Evolutionary conservation across 2,888 invertebrate species (phyloP).

Genomic region (Busseola fusca): DNA sequence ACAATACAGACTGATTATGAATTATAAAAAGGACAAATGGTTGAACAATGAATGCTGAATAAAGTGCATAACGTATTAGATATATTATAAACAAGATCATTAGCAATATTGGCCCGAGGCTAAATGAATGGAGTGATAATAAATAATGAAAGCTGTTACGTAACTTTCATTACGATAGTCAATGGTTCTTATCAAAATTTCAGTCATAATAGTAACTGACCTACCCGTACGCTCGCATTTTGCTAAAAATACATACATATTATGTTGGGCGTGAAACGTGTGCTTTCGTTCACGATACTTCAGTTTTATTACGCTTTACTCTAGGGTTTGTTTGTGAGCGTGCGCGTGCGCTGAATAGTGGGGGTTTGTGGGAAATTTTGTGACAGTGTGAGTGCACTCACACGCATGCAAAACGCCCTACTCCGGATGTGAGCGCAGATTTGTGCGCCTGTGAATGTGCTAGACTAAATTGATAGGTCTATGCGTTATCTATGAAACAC

Average conservation of each 20-base stretch:
- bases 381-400: slow-evolving; percentile 73
- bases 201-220: slow-evolving; percentile 86
- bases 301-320: slow-evolving; percentile 73
- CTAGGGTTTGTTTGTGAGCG: slow-evolving; percentile 66
- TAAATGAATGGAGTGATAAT: slow-evolving; percentile 61
- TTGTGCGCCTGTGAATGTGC: slow-evolving; percentile 83
- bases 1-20: too few species aligned
- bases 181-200: slow-evolving; percentile 74
- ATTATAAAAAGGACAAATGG: not conserved
- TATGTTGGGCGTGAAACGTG: slow-evolving; percentile 72
- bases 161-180: slow-evolving; percentile 64
- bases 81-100: not conserved
- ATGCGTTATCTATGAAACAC: slow-evolving; percentile 75
- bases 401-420: slow-evolving; percentile 76
- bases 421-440: slow-evolving; percentile 87
- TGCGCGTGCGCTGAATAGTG: slow-evolving; percentile 67
- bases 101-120: slow-evolving; percentile 23
- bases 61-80: slow-evolving; percentile 5
- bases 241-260: slow-evolving; percentile 80
- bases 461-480: slow-evolving; percentile 85
- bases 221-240: slow-evolving; percentile 82
- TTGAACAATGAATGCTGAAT: slow-evolving; percentile 6
- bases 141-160: slow-evolving; percentile 63
- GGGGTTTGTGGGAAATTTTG: slow-evolving; percentile 75
- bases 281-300: slow-evolving; percentile 82